Conservation (phyloP, 2,113 vertebrate genomes). For the Grus americana region DNA sequence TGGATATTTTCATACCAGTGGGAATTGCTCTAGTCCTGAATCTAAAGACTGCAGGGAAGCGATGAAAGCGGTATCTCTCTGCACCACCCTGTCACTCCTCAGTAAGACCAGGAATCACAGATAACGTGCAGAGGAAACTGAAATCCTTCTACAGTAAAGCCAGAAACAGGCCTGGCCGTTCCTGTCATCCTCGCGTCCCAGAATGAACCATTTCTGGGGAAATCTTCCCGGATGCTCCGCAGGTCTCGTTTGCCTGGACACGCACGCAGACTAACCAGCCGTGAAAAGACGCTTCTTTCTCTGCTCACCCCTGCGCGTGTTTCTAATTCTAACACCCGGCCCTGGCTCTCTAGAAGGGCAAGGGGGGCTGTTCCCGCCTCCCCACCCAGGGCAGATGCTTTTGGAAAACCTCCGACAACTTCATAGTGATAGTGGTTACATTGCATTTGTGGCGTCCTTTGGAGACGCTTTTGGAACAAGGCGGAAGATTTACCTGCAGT, state of each 20-base stretch:
- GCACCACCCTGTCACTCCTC: not conserved
- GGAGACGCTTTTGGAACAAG: not conserved
- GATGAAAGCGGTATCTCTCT: not conserved
- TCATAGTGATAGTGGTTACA: not conserved
- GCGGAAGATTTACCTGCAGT: not conserved
- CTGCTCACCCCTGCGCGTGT: not conserved
- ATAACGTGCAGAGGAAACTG: not conserved
- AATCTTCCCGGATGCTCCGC: not conserved
- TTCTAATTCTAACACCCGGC: not conserved
- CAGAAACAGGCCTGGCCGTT: not conserved
- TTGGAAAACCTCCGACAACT: not conserved
- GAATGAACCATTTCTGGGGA: not conserved
- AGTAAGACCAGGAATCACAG: not conserved
- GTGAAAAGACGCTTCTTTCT: not conserved
- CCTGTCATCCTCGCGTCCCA: not conserved
- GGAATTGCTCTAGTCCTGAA: not conserved
- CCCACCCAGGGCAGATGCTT: not conserved
- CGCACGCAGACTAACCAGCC: rapidly evolving
- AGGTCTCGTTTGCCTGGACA: not conserved
- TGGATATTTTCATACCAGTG: not conserved
- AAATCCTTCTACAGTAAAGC: not conserved
- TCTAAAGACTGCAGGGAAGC: not conserved
- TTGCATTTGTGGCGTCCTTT: not conserved
- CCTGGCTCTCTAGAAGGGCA: not conserved
- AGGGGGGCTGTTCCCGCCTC: not conserved